These are phyloP conservation scores for Eolophus roseicapilla DNA, from an alignment of 2,113 vertebrate genomes.

Conservation along the genomic window DNA sequence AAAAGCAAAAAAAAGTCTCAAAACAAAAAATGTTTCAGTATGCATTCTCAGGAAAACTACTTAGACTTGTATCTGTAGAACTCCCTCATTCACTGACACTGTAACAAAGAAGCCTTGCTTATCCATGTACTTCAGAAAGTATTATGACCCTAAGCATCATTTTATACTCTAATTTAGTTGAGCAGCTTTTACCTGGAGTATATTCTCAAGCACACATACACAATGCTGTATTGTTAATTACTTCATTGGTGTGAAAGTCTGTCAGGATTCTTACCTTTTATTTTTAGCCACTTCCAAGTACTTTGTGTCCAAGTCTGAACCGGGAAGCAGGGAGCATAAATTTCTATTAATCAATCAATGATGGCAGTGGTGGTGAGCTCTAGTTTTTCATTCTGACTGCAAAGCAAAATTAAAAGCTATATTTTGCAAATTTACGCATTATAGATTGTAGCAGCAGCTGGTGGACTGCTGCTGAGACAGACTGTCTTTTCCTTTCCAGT, in stretches of 20 bases:
- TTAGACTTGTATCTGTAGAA: neutral
- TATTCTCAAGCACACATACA: neutral
- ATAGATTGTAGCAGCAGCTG: conserved; percentile 48
- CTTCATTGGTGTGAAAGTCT: neutral
- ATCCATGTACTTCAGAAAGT: neutral
- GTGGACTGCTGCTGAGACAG: conserved; percentile 70
- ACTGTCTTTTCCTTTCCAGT: conserved; percentile 50
- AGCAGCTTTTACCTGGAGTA: neutral
- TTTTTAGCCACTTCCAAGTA: conserved; percentile 36
- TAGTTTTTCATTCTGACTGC: conserved; percentile 60
- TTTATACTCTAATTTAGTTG: neutral
- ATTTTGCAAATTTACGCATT: conserved; percentile 65
- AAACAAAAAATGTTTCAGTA: neutral
- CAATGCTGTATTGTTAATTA: neutral
- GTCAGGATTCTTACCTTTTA: conserved; percentile 16
- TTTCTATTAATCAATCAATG: conserved; percentile 61
- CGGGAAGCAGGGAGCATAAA: neutral
- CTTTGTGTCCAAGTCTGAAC: conserved; percentile 16
- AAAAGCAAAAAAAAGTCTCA: neutral
- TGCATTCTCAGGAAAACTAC: neutral
- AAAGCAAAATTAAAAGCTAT: conserved; percentile 65
- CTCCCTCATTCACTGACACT: neutral
- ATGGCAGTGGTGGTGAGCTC: conserved; percentile 28
- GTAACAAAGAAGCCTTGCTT: neutral
- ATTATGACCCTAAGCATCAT: neutral